phyloP scores from a whole-genome alignment of 1,140 invertebrate species.

The Sycophaga agraensis region DNA sequence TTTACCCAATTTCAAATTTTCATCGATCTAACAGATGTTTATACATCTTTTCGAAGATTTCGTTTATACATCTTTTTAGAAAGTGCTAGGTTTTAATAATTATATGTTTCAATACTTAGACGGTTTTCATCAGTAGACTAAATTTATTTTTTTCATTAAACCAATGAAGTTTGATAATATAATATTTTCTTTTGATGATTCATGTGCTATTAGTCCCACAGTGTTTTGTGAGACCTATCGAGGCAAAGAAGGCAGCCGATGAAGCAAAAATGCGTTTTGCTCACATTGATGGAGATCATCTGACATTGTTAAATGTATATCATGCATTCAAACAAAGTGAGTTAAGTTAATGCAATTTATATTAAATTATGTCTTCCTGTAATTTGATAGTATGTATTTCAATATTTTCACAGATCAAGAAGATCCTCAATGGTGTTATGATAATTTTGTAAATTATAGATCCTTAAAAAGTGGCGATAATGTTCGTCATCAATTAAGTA shows the following conservation, averaged over 20 bases:
- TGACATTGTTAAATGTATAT: conserved; percentile 92
- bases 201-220: conserved; percentile 85
- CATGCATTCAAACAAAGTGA: conserved; percentile 99
- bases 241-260: conserved; percentile 98
- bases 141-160: background rate
- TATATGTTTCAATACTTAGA: background rate
- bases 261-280: conserved; percentile 99
- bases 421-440: conserved; percentile 98
- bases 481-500: conserved; percentile 77
- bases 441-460: conserved; percentile 98
- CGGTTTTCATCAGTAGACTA: background rate
- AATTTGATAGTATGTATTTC: background rate
- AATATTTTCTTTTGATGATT: conserved; percentile 55
- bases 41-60: too few species aligned
- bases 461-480: conserved; percentile 93
- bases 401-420: conserved; percentile 71
- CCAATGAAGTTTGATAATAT: conserved; percentile 35
- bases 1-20: too few species aligned
- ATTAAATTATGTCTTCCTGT: conserved; percentile 11
- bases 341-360: conserved; percentile 39
- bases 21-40: too few species aligned
- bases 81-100: too few species aligned
- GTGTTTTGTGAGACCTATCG: conserved; percentile 98
- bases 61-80: too few species aligned
- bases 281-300: conserved; percentile 98